phyloP scores from a whole-genome alignment of 35 echinoderm and acorn worm species.

The Strongylocentrotus purpuratus region DNA sequence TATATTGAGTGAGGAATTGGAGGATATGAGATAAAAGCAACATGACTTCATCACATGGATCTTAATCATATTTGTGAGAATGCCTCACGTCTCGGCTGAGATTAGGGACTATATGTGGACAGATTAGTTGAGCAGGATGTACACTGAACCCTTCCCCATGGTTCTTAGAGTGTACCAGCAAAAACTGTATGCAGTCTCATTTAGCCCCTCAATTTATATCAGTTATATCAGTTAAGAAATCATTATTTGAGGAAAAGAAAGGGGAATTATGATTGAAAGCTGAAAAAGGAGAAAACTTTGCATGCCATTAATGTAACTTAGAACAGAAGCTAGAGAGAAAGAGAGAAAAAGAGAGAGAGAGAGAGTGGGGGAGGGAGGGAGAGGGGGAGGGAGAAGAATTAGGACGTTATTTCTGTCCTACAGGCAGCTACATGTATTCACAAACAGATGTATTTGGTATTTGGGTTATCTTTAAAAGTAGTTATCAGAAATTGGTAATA shows the following conservation, averaged over 20 bases:
- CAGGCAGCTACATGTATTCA: no score
- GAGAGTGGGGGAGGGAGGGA: background rate
- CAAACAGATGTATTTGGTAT: no score
- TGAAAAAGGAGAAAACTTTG: background rate
- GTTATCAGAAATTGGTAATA: no score
- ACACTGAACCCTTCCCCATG: background rate
- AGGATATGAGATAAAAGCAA: slow-evolving; percentile 12
- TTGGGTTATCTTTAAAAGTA: no score
- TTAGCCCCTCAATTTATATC: background rate
- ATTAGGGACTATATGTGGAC: background rate
- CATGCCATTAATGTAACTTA: background rate
- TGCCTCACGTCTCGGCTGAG: background rate
- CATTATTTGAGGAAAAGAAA: background rate
- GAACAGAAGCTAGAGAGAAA: background rate
- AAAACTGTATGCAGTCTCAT: background rate
- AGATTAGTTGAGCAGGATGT: background rate
- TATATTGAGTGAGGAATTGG: background rate
- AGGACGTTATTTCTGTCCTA: no score
- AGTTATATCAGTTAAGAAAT: no score
- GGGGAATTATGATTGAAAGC: background rate
- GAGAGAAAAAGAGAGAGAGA: background rate
- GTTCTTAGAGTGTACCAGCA: background rate
- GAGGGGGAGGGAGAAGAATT: no score
- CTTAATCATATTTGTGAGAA: slow-evolving; percentile 19
- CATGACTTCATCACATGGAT: slow-evolving; percentile 4